phyloP scores from a whole-genome alignment of 1,140 invertebrate species.

The Lordiphosa clarofinis region DNA sequence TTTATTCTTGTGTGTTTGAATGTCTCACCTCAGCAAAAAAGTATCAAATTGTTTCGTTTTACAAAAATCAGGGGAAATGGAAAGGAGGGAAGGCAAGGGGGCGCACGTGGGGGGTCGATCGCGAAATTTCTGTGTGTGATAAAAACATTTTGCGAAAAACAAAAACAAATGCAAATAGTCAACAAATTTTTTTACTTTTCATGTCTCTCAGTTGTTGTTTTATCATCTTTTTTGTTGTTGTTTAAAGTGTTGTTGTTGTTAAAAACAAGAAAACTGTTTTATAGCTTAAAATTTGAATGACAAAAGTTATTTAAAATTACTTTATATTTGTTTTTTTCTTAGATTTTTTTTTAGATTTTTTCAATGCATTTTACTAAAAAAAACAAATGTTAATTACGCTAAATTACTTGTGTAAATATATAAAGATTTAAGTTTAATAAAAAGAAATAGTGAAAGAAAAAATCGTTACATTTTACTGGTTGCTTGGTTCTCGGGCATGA shows the following conservation, averaged over 20 bases:
- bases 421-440: slow-evolving; percentile 66
- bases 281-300: slow-evolving; percentile 58
- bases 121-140: slow-evolving; percentile 5
- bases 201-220: slow-evolving; percentile 34
- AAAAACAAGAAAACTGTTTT: slow-evolving; percentile 76
- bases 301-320: slow-evolving; percentile 64
- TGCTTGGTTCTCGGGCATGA: slow-evolving; percentile 24
- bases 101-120: not conserved
- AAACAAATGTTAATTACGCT: slow-evolving; percentile 74
- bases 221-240: slow-evolving; percentile 29
- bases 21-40: slow-evolving; percentile 80
- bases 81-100: not conserved
- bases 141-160: slow-evolving; percentile 75
- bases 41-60: slow-evolving; percentile 21
- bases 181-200: slow-evolving; percentile 61
- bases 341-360: slow-evolving; percentile 43
- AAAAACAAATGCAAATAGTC: slow-evolving; percentile 77
- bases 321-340: slow-evolving; percentile 47
- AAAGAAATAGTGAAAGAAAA: slow-evolving; percentile 56
- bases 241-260: slow-evolving; percentile 53
- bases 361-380: slow-evolving; percentile 66
- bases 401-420: slow-evolving; percentile 74
- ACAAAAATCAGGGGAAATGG: no score
- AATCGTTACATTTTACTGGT: slow-evolving; percentile 57
- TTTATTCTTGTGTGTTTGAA: slow-evolving; percentile 76